Base-by-base conservation (phyloP, 2,888 invertebrate species). In the Caenorhabditis panamensis region DNA sequence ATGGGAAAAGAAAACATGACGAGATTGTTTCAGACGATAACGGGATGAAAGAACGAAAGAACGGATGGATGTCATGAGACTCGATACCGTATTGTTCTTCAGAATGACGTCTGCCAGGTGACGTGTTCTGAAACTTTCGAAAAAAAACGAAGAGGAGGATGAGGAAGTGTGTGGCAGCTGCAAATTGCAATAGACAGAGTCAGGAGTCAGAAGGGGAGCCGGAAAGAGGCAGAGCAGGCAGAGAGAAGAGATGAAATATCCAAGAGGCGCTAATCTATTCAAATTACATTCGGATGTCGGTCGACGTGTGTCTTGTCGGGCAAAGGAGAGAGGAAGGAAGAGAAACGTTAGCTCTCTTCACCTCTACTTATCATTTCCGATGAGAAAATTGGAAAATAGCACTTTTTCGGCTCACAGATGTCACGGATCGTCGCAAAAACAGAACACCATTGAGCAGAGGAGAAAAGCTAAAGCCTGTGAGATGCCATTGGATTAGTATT, bases 211-310 rank as follows among this genome's bases (percentile, higher is more conserved):
- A 24, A 44, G 18, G 44, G 54, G 41, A 1, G 41, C 16, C 24
- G 28, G n/a, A n/a, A 44, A 47, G 26, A 44, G 26, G 26, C 3
- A 24, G 24, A 16, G 49, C n/a, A n/a, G n/a, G n/a, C n/a, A 9
- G 9, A 31, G 31, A 4, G 13, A 51, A 56, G 31, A 2, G 13
- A 47, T 1, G n/a, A 56, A 18, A 53, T 28, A 61, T n/a, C 16
- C 36, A 59, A n/a, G 58, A 59, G 77, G 61, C 54, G 61, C 68
- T 79, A 79, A 79, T 79, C 72, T 73, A 79, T 79, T 79, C 79
- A 79, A 79, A 79, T 79, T 79, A 79, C 72, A 79, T 79, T 79
- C 79, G 79, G 79, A 79, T 68, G 75, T 76, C 53, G n/a, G n/a
- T n/a, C n/a, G 36, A 41, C 11, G 51, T 16, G 53, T 26, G 47